Evolutionary conservation across 2,113 vertebrate genomes (phyloP), one percentile per base, ranked within the genome.

Genomic region (Mystacornis crossleyi): DNA sequence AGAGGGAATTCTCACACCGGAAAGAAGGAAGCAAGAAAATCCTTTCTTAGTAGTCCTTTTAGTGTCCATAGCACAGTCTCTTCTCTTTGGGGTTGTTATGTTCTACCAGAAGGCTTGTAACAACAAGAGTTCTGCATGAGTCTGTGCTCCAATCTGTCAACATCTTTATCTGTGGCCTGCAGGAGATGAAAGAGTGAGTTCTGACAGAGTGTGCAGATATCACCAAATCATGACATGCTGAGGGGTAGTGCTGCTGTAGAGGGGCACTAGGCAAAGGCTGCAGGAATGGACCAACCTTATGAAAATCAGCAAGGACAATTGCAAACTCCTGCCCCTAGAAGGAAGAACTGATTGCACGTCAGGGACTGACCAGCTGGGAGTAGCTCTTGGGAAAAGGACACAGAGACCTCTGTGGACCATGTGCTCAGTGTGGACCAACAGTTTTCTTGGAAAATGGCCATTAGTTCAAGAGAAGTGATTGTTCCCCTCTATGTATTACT

Each of bases 321-420:
- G 10, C 7, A 6, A 75, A 47, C 12, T 82, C 8, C 18, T 43
- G 11, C 8, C 33, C 10, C 8, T 25, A 40, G 36, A 82, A 47
- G 24, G 19, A 71, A 64, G 14, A 61, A 20, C 5, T 38, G 8
- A 5, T 40, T 48, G n/a, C 12, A 51, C 2, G 2, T 2, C 28
- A 8, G 18, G 42, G 6, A 58, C 25, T 50, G 17, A n/a, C 1
- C 48, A 28, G 3, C 16, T 23, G 8, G 8, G 10, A 51, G 4
- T 6, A 72, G 24, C 29, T 75, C 33, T 40, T 29, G 17, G 55
- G 36, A 19, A 67, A 74, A 66, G 11, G 28, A 16, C 17, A 5
- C 8, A 6, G 13, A 5, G 6, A 6, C 2, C 3, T 11, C 34
- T 43, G 8, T 7, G 9, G 8, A 78, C 18, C 3, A 1, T 0